Conservation (phyloP, 1,140 invertebrate genomes). For the Glossosoma conforme region DNA sequence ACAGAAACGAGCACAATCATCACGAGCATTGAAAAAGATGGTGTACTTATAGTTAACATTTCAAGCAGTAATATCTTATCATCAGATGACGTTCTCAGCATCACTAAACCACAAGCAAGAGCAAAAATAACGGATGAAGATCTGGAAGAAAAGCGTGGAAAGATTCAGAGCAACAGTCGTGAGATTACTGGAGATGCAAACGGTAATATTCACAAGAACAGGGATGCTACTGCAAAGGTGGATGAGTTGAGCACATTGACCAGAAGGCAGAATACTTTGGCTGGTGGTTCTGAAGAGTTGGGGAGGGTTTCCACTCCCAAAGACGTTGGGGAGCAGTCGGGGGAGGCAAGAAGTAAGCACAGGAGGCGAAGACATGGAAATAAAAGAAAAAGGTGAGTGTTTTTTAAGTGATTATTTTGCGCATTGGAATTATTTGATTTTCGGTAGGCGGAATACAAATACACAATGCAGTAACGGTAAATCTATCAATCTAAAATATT, state of each 20-base stretch:
- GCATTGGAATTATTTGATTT: no score
- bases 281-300: slow-evolving; percentile 7
- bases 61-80: slow-evolving; percentile 47
- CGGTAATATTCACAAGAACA: slow-evolving; percentile 43
- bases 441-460: no score
- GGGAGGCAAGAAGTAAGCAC: slow-evolving; percentile 34
- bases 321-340: slow-evolving; percentile 40
- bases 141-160: slow-evolving; percentile 45
- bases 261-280: slow-evolving; percentile 4
- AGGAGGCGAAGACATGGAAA: slow-evolving; percentile 43
- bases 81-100: slow-evolving; percentile 33
- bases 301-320: slow-evolving; percentile 34
- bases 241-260: slow-evolving; percentile 2
- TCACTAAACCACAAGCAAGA: slow-evolving; percentile 12
- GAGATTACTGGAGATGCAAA: slow-evolving; percentile 48
- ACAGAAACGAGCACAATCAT: slow-evolving; percentile 5
- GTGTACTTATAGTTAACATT: slow-evolving; percentile 46
- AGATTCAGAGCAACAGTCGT: slow-evolving; percentile 49
- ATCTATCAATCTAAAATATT: no score
- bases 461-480: no score
- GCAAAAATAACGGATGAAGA: slow-evolving; percentile 8
- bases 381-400: slow-evolving; percentile 22
- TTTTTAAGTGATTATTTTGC: no score
- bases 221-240: slow-evolving; percentile 38
- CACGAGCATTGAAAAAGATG: slow-evolving; percentile 48